phyloP scores from a whole-genome alignment of 2,113 vertebrate genomes.

The Vidua macroura region DNA sequence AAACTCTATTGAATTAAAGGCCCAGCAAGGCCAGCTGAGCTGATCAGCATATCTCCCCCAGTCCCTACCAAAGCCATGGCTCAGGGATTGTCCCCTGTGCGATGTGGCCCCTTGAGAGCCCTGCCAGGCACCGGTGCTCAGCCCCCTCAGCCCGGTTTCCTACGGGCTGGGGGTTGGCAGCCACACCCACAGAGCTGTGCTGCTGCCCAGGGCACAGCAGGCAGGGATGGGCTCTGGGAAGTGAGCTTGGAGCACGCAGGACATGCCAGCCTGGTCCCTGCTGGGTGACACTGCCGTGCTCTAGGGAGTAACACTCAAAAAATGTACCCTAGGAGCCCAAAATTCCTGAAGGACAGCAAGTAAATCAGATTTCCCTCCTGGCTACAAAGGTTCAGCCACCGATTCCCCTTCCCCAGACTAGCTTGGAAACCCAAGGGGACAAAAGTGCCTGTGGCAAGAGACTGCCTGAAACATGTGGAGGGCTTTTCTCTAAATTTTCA shows the following conservation, averaged over 20 bases:
- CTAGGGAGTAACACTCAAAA: neutral
- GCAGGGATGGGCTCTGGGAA: neutral
- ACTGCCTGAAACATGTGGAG: neutral
- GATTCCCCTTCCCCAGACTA: neutral
- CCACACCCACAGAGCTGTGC: neutral
- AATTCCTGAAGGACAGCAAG: neutral
- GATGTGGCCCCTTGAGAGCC: neutral
- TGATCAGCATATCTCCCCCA: neutral
- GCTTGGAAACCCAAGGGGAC: neutral
- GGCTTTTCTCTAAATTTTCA: neutral
- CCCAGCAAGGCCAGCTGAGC: neutral
- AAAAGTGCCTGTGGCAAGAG: neutral
- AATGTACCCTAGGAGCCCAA: neutral
- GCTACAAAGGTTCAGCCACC: neutral
- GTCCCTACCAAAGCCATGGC: neutral
- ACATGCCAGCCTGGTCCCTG: neutral
- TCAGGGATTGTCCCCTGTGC: neutral
- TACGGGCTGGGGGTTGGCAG: neutral
- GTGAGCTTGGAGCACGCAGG: accelerated
- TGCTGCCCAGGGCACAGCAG: neutral
- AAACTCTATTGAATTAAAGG: neutral
- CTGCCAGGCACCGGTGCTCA: neutral
- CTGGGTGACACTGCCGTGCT: neutral
- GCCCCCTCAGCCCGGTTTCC: neutral
- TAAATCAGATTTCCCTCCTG: neutral